Base-by-base conservation (phyloP, 2,113 vertebrate genomes). In the Clarias gariepinus region DNA sequence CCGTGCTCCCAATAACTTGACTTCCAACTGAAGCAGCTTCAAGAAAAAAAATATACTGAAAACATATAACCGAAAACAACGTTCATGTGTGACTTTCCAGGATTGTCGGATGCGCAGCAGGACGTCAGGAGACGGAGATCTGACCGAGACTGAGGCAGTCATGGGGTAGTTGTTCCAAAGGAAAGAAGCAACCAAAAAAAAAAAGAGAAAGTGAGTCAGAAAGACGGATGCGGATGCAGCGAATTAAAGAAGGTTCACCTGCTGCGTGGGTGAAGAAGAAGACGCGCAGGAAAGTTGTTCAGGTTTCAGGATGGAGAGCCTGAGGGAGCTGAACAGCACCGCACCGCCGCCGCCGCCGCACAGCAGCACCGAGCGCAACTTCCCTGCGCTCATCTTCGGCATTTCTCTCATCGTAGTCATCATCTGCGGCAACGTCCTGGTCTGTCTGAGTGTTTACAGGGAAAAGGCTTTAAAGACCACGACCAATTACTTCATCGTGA, bases 401-500 rank as follows among this genome's bases (percentile, higher is more conserved):
- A 83, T 96, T 80, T 41, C 96, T 57, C 95, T 99, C 63, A 97
- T 98, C 61, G 91, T 96, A 23, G 64, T 92, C 25, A 94, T 98
- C 89, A 94, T 96, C 30, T 94, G 95, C 0, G 98, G 97, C 25
- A 98, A 99, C 90, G 92, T 96, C 85, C 96, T 99, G 0, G 97
- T 99, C 87, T 98, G 97, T 78, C 89, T 96, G 15, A 97, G 98
- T 90, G 97, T 98, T 86, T 96, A 95, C 88, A 91, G 94, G 77
- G 97, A 98, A 93, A 97, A 97, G 89, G 95, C 97, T 58, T 90
- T 99, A 71, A 97, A 96, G 93, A 99, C 98, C 21, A 97, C 97
- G 57, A 98, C 97, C 57, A 99, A 99, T 94, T 97, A 96, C 93
- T 99, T 99, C 94, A 96, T 99, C 80, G 95, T 98, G 91, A 99